Conservation (phyloP, 2,113 vertebrate species). For the Gasterosteus nipponicus region DNA sequence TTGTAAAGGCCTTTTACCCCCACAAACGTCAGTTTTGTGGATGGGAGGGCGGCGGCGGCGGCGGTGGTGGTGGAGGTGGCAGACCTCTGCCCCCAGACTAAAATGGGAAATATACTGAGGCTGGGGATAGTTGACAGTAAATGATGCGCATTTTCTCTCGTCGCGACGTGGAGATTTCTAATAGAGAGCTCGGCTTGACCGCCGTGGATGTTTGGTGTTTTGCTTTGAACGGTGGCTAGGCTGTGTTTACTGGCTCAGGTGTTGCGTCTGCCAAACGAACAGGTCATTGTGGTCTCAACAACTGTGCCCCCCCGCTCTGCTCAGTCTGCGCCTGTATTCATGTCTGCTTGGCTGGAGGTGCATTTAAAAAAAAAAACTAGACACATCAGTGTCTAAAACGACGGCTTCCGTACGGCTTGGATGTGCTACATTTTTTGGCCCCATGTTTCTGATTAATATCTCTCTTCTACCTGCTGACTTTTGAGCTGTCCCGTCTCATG, state of each 20-base stretch:
- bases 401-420: background rate
- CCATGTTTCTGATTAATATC: background rate
- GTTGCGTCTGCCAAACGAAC: slow-evolving; percentile 69
- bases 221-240: slow-evolving; percentile 37
- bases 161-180: slow-evolving; percentile 10
- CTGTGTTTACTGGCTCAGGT: slow-evolving; percentile 65
- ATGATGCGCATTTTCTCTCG: background rate
- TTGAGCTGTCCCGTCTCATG: background rate
- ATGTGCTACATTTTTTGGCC: background rate
- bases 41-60: slow-evolving; percentile 48
- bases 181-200: background rate
- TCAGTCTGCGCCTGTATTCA: slow-evolving; percentile 37
- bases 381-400: slow-evolving; percentile 15
- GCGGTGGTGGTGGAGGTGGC: slow-evolving; percentile 61
- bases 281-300: slow-evolving; percentile 61
- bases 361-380: background rate
- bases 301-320: slow-evolving; percentile 56
- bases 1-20: background rate
- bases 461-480: background rate
- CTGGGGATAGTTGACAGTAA: slow-evolving; percentile 4
- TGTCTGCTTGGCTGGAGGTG: slow-evolving; percentile 8
- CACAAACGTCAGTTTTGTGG: slow-evolving; percentile 49
- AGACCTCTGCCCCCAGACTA: slow-evolving; percentile 43
- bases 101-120: slow-evolving; percentile 4
- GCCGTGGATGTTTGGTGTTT: slow-evolving; percentile 36